Percentiles rank a stretch among this genome's conserved stretches.
These are phyloP conservation scores for Picus viridis DNA, from an alignment of 2,797 vertebrate genomes.

Conservation along the genomic window DNA sequence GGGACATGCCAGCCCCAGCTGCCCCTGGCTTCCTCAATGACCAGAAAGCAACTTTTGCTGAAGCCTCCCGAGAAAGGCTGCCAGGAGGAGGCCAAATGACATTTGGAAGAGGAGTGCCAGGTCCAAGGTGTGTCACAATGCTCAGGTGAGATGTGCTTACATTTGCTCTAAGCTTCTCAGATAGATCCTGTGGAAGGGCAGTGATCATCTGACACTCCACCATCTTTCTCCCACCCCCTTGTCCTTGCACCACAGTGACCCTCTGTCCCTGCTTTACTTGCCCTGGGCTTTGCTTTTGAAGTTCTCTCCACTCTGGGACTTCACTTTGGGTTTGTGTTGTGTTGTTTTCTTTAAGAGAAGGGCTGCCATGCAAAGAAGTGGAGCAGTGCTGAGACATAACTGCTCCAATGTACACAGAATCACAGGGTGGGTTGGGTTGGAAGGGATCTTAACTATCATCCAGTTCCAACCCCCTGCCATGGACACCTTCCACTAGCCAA, in stretches of 20 bases:
- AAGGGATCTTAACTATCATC: no score
- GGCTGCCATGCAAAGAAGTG: neutral
- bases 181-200: neutral
- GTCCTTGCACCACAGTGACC: neutral
- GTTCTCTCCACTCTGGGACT: neutral
- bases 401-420: neutral
- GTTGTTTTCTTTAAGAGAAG: neutral
- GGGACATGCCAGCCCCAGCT: neutral
- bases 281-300: neutral
- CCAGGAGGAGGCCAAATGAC: neutral
- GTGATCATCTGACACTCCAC: neutral
- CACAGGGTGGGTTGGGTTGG: no score
- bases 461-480: no score
- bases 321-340: neutral
- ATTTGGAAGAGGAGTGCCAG: neutral
- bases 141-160: fast-evolving
- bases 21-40: neutral
- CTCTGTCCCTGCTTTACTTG: neutral
- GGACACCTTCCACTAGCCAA: no score
- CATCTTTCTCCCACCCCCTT: neutral
- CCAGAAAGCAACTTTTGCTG: neutral
- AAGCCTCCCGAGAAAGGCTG: neutral
- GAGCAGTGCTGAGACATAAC: neutral
- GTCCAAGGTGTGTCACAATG: neutral
- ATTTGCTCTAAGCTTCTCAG: neutral